Base-by-base conservation (phyloP, 1,140 invertebrate genomes). In the Drosophila mojavensis region DNA sequence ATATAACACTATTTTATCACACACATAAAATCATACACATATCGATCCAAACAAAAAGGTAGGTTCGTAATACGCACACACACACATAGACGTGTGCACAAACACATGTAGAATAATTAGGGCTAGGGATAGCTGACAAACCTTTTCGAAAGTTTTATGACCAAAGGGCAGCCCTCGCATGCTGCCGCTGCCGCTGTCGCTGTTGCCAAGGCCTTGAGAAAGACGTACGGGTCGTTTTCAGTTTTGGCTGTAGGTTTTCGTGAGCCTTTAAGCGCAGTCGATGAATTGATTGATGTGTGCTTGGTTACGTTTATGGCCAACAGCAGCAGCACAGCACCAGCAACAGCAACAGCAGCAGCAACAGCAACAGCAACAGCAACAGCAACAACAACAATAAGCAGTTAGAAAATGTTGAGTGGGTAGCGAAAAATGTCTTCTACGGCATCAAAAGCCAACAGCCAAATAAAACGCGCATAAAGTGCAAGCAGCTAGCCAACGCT, bases 221-320 rank as follows among this genome's bases (percentile, higher is more conserved):
- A 62, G 33, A 50, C 36, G 15, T 26, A 26, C 24, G 17, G 3
- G 26, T 33, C 56, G 50, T 51, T 10, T 41, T 47, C 39, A 11
- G 36, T 51, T 71, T 48, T 51, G 20, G 59, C 10, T 54, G 48
- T 36, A 39, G 59, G 4, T 9, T 45, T 45, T 45, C 17, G 41
- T 53, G 79, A 78, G 79, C 55, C 69, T 67, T 65, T 62, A 71
- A 71, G 72, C 65, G 36, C 64, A 77, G 83, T 88, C 83, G 82
- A 89, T 84, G 77, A 84, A 89, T 89, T 89, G 84, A 88, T 88
- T 84, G 84, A 88, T 89, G 80, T 68, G 58, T 51, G 64, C 43
- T 53, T 51, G 47, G 69, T 58, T 58, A 58, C 47, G 28, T 45
- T 66, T 76, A 73, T 67, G 63, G 45, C 56, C 61, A 65, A 54